Evolutionary conservation across 2,113 vertebrate genomes (phyloP), one percentile per base, ranked within the genome.

Genomic region (Zootoca vivipara): DNA sequence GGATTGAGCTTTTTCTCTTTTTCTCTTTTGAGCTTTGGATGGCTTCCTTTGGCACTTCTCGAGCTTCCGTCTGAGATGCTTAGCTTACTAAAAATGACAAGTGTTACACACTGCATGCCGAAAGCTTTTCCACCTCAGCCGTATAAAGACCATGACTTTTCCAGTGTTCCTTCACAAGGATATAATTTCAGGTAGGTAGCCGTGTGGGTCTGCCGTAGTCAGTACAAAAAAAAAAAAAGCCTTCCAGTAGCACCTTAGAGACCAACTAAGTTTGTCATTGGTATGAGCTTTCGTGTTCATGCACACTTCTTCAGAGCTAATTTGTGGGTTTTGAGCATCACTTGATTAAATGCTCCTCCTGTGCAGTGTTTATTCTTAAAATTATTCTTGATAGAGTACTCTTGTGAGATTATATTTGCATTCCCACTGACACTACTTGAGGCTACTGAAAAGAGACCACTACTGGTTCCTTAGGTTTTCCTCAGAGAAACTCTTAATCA

Each of bases 51-150:
- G 58, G 79, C 78, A 40, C 28, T 58, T 62, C 22, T 38, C 33
- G 20, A 82, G 79, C 46, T 74, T 28, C 58, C 56, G 26, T 77
- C 56, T 82, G 30, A 22, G 38, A 5, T 42, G 38, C 35, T 90
- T 86, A 35, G 40, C 46, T 90, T 35, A 91, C 91, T 91, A 90
- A 90, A 91, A 90, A 38, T 38, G 90, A 22, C 74, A 92, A 87
- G 65, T 89, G 35, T 87, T 77, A 89, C 74, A 85, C 24, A 28
- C 74, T 62, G 67, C 7, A 13, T 75, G 69, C 0, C 0, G 65
- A 89, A 82, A 30, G 85, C 65, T 78, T 94, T 77, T 12, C 77
- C 82, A 91, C 28, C 18, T 65, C 83, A 92, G 70, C 5, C 78
- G 89, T 85, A 89, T 89, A 89, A 89, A 90, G 82, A 58, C 78